These are phyloP conservation scores for Crotalus tigris DNA, from an alignment of 2,113 vertebrate species.

Conservation along the genomic window DNA sequence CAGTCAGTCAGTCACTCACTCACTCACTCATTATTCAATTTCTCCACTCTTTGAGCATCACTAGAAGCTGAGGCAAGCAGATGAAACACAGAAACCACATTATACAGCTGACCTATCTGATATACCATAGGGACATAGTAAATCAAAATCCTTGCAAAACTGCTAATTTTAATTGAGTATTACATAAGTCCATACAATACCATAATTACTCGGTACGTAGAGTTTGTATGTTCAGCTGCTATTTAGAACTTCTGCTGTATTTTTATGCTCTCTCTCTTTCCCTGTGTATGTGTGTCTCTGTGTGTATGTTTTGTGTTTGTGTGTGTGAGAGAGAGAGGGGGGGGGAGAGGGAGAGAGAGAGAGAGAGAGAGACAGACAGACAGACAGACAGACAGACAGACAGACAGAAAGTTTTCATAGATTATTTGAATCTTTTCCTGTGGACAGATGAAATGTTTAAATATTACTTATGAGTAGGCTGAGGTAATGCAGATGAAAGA, in stretches of 20 bases:
- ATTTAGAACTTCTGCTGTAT: neutral
- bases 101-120: conserved; percentile 18
- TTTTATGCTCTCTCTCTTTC: neutral
- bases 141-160: neutral
- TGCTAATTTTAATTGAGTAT: neutral
- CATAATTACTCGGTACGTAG: neutral
- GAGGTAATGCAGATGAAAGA: neutral
- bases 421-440: neutral
- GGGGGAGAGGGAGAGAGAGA: neutral
- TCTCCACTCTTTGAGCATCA: neutral
- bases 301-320: neutral
- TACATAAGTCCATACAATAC: neutral
- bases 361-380: too few species aligned
- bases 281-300: neutral
- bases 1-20: neutral
- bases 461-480: neutral
- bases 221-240: neutral
- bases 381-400: too few species aligned
- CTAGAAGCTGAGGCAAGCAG: neutral
- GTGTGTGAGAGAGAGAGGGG: neutral
- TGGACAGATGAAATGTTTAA: neutral
- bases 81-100: neutral
- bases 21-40: neutral
- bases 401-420: neutral
- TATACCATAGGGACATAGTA: conserved; percentile 16